Evolutionary conservation across 2,797 vertebrate genomes (phyloP).

Genomic region (Acanthurus lineatus): DNA sequence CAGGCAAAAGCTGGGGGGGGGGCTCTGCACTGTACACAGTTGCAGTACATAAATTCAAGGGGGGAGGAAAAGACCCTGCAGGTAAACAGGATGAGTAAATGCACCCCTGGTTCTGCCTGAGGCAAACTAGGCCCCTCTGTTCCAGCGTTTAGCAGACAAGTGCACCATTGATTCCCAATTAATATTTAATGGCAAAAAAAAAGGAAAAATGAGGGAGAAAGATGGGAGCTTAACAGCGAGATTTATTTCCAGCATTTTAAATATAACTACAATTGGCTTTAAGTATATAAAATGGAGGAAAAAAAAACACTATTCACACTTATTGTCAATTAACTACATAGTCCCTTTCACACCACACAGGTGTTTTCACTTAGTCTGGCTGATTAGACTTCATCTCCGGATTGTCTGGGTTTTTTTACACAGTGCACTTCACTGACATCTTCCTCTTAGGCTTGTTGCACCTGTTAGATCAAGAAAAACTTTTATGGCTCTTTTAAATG

Average conservation of each 20-base stretch:
- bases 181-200: slow-evolving; percentile 83
- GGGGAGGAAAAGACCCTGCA: slow-evolving; percentile 60
- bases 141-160: slow-evolving; percentile 86
- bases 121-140: slow-evolving; percentile 82
- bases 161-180: slow-evolving; percentile 85
- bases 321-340: slow-evolving; percentile 10
- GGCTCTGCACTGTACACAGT: slow-evolving; percentile 69
- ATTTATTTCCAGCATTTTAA: slow-evolving; percentile 39
- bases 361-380: slow-evolving; percentile 19
- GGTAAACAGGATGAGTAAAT: slow-evolving; percentile 78
- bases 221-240: slow-evolving; percentile 18
- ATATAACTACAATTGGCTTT: slow-evolving; percentile 25
- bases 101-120: slow-evolving; percentile 75
- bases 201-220: slow-evolving; percentile 63
- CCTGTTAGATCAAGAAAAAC: slow-evolving; percentile 27
- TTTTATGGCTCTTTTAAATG: slow-evolving; percentile 44
- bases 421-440: not conserved
- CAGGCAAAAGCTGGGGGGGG: slow-evolving; percentile 64
- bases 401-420: not conserved
- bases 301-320: not conserved
- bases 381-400: slow-evolving; percentile 6
- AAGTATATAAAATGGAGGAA: slow-evolving; percentile 12
- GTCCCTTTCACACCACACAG: slow-evolving; percentile 6
- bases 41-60: slow-evolving; percentile 69
- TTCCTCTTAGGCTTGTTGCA: slow-evolving; percentile 17